Evolutionary conservation across 2,797 vertebrate genomes (phyloP).

Genomic region (Crax fasciolata): DNA sequence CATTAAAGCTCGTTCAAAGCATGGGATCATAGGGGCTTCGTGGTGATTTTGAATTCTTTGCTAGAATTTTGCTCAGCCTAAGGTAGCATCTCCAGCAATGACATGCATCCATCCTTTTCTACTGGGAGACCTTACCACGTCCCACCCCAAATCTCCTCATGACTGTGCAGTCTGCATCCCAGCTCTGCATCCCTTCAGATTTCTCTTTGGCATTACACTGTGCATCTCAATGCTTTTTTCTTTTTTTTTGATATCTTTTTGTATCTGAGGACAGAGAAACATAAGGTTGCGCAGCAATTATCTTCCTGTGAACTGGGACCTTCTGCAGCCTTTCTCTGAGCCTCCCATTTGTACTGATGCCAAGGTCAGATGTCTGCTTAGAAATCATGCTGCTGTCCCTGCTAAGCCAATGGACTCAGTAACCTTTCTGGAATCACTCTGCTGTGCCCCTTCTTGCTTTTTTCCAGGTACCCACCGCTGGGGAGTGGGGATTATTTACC

Average conservation of each 20-base stretch:
- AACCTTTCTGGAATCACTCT: neutral
- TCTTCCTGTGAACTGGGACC: neutral
- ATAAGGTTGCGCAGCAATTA: neutral
- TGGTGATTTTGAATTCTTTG: neutral
- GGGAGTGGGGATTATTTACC: neutral
- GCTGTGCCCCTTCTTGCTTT: accelerated
- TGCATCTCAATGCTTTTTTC: accelerated
- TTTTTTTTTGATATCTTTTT: neutral
- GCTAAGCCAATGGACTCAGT: neutral
- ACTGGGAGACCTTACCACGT: neutral
- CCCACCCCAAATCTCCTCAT: neutral
- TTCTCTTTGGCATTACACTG: neutral
- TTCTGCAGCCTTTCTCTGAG: neutral
- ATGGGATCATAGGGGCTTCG: accelerated
- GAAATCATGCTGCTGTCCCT: neutral
- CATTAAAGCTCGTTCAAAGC: neutral
- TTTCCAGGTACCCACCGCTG: neutral
- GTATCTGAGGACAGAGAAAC: neutral
- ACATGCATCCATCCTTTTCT: neutral
- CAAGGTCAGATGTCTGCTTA: neutral
- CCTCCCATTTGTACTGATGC: neutral
- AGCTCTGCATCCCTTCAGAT: neutral
- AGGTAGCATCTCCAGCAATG: neutral
- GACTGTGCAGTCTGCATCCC: neutral
- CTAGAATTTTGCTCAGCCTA: neutral